Evolutionary conservation across 2,113 vertebrate genomes (phyloP), one percentile per base, ranked within the genome.

Genomic region (Zosterops lateralis): DNA sequence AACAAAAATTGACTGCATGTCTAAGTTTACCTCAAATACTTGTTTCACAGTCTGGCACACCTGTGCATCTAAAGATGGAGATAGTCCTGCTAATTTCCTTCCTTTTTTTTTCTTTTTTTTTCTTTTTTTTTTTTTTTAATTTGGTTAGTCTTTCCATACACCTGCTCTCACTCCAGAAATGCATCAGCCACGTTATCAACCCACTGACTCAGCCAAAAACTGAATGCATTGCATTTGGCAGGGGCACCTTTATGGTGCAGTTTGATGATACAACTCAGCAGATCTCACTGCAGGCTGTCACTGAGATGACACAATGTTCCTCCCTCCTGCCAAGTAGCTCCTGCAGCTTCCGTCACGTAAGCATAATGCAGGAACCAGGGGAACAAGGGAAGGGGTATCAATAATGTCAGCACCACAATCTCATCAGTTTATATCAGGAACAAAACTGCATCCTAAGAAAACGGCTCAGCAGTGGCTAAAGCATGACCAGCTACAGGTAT

Each of bases 291-390:
- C 62, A 53, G 67, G 56, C 89, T 91, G 76, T 84, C 87, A 70
- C 64, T 14, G 50, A 57, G 80, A 25, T 17, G 29, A 93, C 45
- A n/a, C 68, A 67, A 51, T 34, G 31, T 89, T 81, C 77, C 28
- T 87, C 24, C 31, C 78, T 84, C 77, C 77, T 89, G 87, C 70
- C 87, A 91, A 81, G 89, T 5, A 84, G 34, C 87, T 92, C 80
- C 91, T 78, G 53, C 51, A 93, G 80, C 57, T 84, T 81, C 73
- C 34, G 61, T 64, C 20, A 3, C 81, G 64, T 47, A 87, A 91
- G 76, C 60, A 64, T 44, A 84, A 92, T 51, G 70, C 70, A 67
- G 81, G 61, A 77, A 68, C 24, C 51, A 60, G n/a, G 16, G 25
- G 56, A 67, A 91, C 24, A 78, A 67, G 44, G n/a, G 40, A 86